Evolutionary conservation across 2,888 invertebrate genomes (phyloP).

Genomic region (Rhabditoides inermis): DNA sequence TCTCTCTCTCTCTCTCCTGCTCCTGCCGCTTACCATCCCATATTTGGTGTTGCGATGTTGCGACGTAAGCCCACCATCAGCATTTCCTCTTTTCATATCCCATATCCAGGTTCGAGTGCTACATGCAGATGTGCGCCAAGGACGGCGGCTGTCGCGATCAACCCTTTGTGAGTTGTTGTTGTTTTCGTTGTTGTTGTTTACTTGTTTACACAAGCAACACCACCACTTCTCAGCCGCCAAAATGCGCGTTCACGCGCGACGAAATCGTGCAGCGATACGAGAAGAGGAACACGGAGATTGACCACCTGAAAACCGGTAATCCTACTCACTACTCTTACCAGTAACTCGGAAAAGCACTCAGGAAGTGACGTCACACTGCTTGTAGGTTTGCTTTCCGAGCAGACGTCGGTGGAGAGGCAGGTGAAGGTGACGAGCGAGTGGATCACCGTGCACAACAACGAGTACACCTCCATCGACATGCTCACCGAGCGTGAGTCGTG

Average conservation of each 20-base stretch:
- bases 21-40: too few relatives aligned
- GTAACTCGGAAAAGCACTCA: too few relatives aligned
- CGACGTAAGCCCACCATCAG: not conserved
- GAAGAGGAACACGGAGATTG: not conserved
- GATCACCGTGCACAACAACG: slow-evolving; percentile 25
- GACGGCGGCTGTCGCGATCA: slow-evolving; percentile 14
- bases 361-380: too few relatives aligned
- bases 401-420: too few relatives aligned
- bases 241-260: slow-evolving; percentile 30
- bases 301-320: slow-evolving; percentile 3
- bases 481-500: slow-evolving; percentile 17
- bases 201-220: not conserved
- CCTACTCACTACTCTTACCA: slow-evolving; percentile 1
- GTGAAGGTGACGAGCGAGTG: slow-evolving; percentile 25
- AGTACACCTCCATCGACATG: slow-evolving; percentile 21
- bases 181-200: not conserved
- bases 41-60: not conserved
- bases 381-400: too few relatives aligned
- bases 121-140: slow-evolving; percentile 22
- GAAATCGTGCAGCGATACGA: slow-evolving; percentile 25
- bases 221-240: slow-evolving; percentile 25
- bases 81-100: not conserved
- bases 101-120: slow-evolving; percentile 28
- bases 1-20: too few relatives aligned
- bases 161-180: slow-evolving; percentile 12